Conservation (phyloP, 2,888 invertebrate species). For the Hirtodrosophila confusa region DNA sequence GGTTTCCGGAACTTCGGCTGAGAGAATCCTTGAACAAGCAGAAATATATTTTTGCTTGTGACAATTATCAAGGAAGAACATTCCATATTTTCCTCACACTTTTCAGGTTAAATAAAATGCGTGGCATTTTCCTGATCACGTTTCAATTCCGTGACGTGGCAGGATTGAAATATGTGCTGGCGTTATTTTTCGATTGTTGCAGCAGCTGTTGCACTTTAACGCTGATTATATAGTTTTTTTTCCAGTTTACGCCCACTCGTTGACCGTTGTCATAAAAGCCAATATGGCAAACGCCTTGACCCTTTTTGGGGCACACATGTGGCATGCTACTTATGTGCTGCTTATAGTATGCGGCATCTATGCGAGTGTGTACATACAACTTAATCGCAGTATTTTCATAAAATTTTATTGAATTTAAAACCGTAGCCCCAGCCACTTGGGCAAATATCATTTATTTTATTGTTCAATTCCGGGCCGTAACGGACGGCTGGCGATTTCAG, state of each 20-base stretch:
- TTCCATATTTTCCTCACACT: constrained; percentile 2
- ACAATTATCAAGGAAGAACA: constrained; percentile 12
- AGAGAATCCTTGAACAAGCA: not conserved
- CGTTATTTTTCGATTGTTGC: constrained; percentile 56
- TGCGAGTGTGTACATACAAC: constrained; percentile 37
- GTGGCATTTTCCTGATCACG: constrained; percentile 39
- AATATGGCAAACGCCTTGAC: constrained; percentile 68
- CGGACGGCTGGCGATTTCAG: constrained; percentile 57
- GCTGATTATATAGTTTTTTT: constrained; percentile 74
- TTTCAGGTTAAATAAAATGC: constrained; percentile 17
- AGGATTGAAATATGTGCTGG: constrained; percentile 49
- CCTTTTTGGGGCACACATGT: constrained; percentile 56
- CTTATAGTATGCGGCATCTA: constrained; percentile 24
- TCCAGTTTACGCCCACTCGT: constrained; percentile 39
- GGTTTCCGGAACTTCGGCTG: constrained; percentile 6
- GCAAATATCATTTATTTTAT: constrained; percentile 80
- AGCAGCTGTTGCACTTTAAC: constrained; percentile 72
- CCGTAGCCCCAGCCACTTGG: constrained; percentile 65
- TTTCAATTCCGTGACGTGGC: constrained; percentile 31
- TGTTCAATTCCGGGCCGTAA: constrained; percentile 75
- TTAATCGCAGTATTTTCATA: constrained; percentile 78
- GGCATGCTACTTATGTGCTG: constrained; percentile 23
- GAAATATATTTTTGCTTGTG: not conserved
- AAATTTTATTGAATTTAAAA: constrained; percentile 80
- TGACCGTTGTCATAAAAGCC: constrained; percentile 73